phyloP scores from a whole-genome alignment of 2,797 vertebrate species.

The Parambassis ranga region DNA sequence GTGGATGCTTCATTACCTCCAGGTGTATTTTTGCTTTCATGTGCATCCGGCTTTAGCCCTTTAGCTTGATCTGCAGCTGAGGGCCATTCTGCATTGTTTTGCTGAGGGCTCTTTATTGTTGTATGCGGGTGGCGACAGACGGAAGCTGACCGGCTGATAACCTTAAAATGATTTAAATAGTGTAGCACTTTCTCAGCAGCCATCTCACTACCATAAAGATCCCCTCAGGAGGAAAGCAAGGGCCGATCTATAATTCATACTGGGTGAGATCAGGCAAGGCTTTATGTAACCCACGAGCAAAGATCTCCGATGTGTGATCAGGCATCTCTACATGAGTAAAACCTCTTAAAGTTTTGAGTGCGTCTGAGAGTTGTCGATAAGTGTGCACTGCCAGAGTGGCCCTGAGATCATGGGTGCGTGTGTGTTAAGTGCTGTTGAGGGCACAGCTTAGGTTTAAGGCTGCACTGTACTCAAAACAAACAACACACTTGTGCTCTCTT shows the following conservation, averaged over 20 bases:
- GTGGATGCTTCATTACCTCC: slow-evolving; percentile 38
- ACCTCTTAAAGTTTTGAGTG: slow-evolving; percentile 19
- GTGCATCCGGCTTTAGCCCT: slow-evolving; percentile 7
- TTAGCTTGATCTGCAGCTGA: slow-evolving; percentile 17
- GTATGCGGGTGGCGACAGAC: slow-evolving; percentile 16
- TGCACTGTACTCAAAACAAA: slow-evolving; percentile 56
- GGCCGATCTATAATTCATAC: slow-evolving; percentile 56
- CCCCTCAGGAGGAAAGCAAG: background rate
- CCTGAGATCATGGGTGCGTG: slow-evolving; percentile 40
- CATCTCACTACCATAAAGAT: background rate
- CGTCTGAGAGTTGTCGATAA: slow-evolving; percentile 22
- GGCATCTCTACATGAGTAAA: slow-evolving; percentile 1
- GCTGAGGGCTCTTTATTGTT: slow-evolving; percentile 30
- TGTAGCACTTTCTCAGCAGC: background rate
- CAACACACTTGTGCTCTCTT: slow-evolving; percentile 31
- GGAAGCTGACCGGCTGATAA: slow-evolving; percentile 33
- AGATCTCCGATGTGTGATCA: slow-evolving; percentile 20
- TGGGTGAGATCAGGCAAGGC: slow-evolving; percentile 22
- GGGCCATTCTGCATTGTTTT: slow-evolving; percentile 22
- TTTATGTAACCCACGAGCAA: slow-evolving; percentile 50
- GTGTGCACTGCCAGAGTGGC: slow-evolving; percentile 13
- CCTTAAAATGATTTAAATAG: slow-evolving; percentile 8
- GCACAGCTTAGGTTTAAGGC: slow-evolving; percentile 54
- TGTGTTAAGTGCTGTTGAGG: slow-evolving; percentile 36
- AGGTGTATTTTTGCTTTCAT: slow-evolving; percentile 55